Base-by-base conservation (phyloP, 30 jellyfish, hydroid and myxozoan genomes). In the Mastigias papua region DNA sequence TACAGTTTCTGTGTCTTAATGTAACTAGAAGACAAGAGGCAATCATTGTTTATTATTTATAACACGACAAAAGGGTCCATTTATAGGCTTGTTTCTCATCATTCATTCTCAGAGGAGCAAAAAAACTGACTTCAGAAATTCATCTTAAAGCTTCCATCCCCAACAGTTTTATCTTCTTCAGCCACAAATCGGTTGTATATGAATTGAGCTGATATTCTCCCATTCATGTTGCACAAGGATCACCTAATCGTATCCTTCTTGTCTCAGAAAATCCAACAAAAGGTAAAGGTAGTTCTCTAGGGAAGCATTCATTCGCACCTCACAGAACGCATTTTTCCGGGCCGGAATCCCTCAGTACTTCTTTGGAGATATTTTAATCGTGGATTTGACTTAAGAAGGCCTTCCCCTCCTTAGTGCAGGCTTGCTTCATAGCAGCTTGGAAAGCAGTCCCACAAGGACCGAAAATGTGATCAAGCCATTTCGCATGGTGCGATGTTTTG, bases 311-410 rank as follows among this genome's bases (percentile, higher is more conserved):
- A 42, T 42, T 42, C 13, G 54, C 13, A 42, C 54, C 54, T 42
- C 13, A 42, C 25, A 54, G 27, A 19, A 6, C 7, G 67, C 67
- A 21, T 54, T 54, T 54, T 21, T 54, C 67, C 17, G 20, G 9
- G 67, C 67, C 74, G 74, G 74, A 63, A 63, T 63, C 74, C 74
- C n/a, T 63, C 74, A 63, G 74, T 1, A 20, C 74, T 8, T 23
- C 3, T 25, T 25, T 20, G 23, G 74, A 27, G 23, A 11, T 1
- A 2, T n/a, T 11, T 63, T 1, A 63, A 63, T 63, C 74, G 37
- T 23, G 74, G 67, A 54, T 54, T 54, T 54, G 23, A 6, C 17
- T 54, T 54, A 54, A 54, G 67, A 54, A 54, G 67, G 67, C 67
- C 67, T 54, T 54, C 67, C 67, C 27, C 20, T 54, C 27, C 67